These are phyloP conservation scores for Capra hircus DNA, from an alignment of 2,113 vertebrate species.

Conservation along the genomic window DNA sequence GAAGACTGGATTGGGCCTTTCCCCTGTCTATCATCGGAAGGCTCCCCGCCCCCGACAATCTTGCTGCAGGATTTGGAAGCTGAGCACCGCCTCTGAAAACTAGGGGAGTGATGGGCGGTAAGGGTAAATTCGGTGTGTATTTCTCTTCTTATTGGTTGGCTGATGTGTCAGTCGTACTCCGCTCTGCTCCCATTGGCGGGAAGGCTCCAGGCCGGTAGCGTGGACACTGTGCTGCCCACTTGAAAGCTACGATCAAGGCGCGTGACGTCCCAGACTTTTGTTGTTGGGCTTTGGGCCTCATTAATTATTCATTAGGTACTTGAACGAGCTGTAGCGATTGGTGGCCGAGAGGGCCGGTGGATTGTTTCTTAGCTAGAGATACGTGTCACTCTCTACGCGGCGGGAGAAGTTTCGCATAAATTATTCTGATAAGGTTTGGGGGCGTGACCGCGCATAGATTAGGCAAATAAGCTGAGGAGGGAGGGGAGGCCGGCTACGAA, in stretches of 20 bases:
- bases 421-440: neutral
- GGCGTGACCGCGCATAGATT: conserved; percentile 52
- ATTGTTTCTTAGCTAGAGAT: conserved; percentile 18
- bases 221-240: neutral
- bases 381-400: neutral
- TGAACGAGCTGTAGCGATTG: conserved; percentile 37
- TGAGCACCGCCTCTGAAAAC: conserved; percentile 36
- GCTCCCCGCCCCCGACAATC: neutral
- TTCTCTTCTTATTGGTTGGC: conserved; percentile 33
- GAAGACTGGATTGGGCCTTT: conserved; percentile 26
- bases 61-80: neutral
- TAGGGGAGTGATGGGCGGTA: neutral
- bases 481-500: conserved; percentile 58
- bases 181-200: conserved; percentile 28
- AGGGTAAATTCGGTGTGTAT: neutral
- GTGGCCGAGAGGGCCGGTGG: neutral
- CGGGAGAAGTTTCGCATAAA: conserved; percentile 34
- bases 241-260: neutral
- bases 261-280: conserved; percentile 39
- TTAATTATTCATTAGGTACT: conserved; percentile 57
- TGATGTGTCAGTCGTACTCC: neutral
- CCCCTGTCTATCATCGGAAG: neutral
- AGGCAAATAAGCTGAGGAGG: conserved; percentile 60
- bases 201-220: neutral
- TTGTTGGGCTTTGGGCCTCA: conserved; percentile 35